These are phyloP conservation scores for Cydia fagiglandana DNA, from an alignment of 1,140 invertebrate genomes.

Conservation along the genomic window DNA sequence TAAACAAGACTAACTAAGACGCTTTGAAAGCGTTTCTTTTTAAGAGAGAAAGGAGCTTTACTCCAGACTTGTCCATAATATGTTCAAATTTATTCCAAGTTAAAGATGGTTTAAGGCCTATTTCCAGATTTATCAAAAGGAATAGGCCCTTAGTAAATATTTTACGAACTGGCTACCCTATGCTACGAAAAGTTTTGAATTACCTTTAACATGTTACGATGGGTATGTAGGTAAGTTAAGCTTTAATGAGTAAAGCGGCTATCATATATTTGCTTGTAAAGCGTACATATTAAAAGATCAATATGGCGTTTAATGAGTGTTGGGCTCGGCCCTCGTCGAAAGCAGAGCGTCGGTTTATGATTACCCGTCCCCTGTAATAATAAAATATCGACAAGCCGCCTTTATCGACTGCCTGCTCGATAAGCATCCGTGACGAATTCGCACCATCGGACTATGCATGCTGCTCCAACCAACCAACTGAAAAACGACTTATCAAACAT, in stretches of 20 bases:
- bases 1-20: too few relatives aligned
- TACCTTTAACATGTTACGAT: background rate
- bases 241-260: background rate
- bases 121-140: too few relatives aligned
- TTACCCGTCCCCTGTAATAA: slow-evolving; percentile 70
- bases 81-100: too few relatives aligned
- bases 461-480: slow-evolving; percentile 36
- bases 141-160: too few relatives aligned
- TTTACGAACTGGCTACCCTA: too few relatives aligned
- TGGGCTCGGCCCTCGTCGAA: slow-evolving; percentile 55
- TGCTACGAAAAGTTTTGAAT: background rate
- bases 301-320: slow-evolving; percentile 57
- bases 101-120: too few relatives aligned
- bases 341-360: slow-evolving; percentile 59
- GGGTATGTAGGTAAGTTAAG: background rate
- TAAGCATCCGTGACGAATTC: slow-evolving; percentile 78
- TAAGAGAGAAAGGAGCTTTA: too few relatives aligned
- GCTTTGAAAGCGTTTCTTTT: too few relatives aligned
- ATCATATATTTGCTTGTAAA: background rate
- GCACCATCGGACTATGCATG: slow-evolving; percentile 60
- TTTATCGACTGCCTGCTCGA: slow-evolving; percentile 74
- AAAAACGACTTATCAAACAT: slow-evolving; percentile 35
- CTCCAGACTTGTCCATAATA: too few relatives aligned
- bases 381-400: slow-evolving; percentile 74
- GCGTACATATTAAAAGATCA: slow-evolving; percentile 42